Base-by-base conservation (phyloP, 2,888 invertebrate genomes). In the Halictus quadricinctus region DNA sequence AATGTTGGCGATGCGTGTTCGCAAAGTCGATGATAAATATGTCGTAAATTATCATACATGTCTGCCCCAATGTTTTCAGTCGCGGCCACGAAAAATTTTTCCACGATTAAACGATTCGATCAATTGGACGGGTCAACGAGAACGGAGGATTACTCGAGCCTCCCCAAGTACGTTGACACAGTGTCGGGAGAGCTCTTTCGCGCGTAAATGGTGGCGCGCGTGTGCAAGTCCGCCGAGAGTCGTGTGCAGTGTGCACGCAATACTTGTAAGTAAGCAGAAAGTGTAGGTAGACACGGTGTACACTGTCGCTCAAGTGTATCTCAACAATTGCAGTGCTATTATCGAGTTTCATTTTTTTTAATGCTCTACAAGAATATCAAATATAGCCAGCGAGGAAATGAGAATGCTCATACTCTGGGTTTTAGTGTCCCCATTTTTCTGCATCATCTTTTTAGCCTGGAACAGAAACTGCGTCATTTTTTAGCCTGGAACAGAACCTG, bases 31-130 rank as follows among this genome's bases (percentile, higher is more conserved):
- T 66, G 54, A 25, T 54, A 80, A 76, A 13, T 46, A 46, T 36
- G 60, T 29, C 15, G 46, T 10, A 15, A 29, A n/a, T n/a, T 21
- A 8, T 58, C 60, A 25, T 54, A 10, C 43, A 41, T 18, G 41
- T 12, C 12, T 6, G 60, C 74, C 58, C 18, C 81, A 66, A 80
- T 72, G 76, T 70, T 77, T 70, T 69, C 72, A 79, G 76, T 78
- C 6, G 60, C 48, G 72, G 21, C 72, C 36, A 64, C 48, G 64
- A 85, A 85, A 86, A 91, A 74, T 90, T 90, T 64, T 91, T 91
- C 91, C 91, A 89, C 85, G 88, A 83, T 79, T 75, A 83, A 87
- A 88, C 83, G 86, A 85, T 81, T 81, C 85, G 88, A 90, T 91
- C 91, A 90, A 90, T 90, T 86, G 86, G 79, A 69, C 79, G 81